Percentiles rank a stretch among this genome's conserved stretches.
Evolutionary conservation across 2,888 invertebrate genomes (phyloP).

Genomic region (Andrena bucephala): DNA sequence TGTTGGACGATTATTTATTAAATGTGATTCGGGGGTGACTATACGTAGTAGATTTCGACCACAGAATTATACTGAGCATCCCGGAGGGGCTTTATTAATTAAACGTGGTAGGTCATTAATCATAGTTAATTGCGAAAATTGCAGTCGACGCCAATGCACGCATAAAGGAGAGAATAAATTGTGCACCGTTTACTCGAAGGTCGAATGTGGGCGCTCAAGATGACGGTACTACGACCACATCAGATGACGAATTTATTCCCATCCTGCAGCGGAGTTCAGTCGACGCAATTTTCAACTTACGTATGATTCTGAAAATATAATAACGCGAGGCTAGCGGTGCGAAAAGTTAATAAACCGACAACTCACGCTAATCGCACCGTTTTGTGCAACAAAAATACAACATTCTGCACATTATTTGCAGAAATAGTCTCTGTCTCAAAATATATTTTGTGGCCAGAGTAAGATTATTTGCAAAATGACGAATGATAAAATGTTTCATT

Average conservation of each 20-base stretch:
- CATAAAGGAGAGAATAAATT: slow-evolving; percentile 39
- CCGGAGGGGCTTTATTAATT: slow-evolving; percentile 7
- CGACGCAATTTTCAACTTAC: slow-evolving; percentile 44
- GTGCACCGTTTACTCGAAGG: slow-evolving; percentile 52
- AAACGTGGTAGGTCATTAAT: background rate
- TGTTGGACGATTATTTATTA: too few species aligned
- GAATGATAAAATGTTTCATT: too few species aligned
- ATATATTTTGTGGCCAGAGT: too few species aligned
- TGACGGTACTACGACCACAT: slow-evolving; percentile 36
- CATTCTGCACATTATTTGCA: too few species aligned
- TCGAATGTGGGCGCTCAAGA: slow-evolving; percentile 54
- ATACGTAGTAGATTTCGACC: background rate
- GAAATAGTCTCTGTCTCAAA: too few species aligned
- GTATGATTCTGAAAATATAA: slow-evolving; percentile 46
- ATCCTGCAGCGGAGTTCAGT: slow-evolving; percentile 15
- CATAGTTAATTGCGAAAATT: background rate
- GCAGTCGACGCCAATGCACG: slow-evolving; percentile 23
- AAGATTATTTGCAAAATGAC: too few species aligned
- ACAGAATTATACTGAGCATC: background rate
- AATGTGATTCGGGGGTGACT: too few species aligned
- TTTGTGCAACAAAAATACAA: too few species aligned
- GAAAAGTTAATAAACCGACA: background rate
- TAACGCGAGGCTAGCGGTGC: background rate
- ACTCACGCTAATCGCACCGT: too few species aligned
- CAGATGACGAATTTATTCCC: slow-evolving; percentile 50